phyloP scores from a whole-genome alignment of 2,113 vertebrate species.

The Phaethon lepturus region DNA sequence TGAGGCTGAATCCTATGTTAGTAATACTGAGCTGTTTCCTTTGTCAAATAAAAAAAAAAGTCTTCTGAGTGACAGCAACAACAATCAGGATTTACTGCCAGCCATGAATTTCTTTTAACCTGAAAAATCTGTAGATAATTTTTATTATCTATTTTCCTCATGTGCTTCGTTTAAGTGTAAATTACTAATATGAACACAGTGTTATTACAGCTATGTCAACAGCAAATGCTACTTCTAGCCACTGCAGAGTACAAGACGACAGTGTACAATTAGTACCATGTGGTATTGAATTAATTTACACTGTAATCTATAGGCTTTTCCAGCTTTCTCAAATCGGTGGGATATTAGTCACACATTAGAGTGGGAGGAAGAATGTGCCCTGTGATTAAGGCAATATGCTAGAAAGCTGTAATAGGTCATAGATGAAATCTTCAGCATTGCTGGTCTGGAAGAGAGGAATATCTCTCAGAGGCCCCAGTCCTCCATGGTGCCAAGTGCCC shows the following conservation, averaged over 20 bases:
- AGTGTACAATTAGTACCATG: background rate
- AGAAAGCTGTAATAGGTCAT: background rate
- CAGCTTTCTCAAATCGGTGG: background rate
- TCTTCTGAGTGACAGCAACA: background rate
- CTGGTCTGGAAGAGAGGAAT: background rate
- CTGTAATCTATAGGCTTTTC: background rate
- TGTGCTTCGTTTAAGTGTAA: background rate
- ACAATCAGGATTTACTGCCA: background rate
- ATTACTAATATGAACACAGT: background rate
- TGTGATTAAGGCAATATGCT: background rate
- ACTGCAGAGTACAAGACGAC: background rate
- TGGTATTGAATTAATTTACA: background rate
- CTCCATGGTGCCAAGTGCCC: background rate
- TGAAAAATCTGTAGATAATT: background rate
- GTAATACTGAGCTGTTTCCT: background rate
- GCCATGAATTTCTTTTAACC: background rate
- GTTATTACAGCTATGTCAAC: background rate
- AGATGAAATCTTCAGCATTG: rapidly evolving
- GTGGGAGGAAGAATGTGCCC: background rate
- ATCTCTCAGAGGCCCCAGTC: background rate
- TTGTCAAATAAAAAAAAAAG: background rate
- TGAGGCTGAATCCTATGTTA: background rate
- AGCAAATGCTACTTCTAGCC: background rate
- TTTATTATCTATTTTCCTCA: background rate
- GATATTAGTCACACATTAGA: background rate